Percentiles rank a stretch among this genome's conserved stretches.
phyloP scores from a whole-genome alignment of 2,113 vertebrate species.

The Chaetura pelagica region DNA sequence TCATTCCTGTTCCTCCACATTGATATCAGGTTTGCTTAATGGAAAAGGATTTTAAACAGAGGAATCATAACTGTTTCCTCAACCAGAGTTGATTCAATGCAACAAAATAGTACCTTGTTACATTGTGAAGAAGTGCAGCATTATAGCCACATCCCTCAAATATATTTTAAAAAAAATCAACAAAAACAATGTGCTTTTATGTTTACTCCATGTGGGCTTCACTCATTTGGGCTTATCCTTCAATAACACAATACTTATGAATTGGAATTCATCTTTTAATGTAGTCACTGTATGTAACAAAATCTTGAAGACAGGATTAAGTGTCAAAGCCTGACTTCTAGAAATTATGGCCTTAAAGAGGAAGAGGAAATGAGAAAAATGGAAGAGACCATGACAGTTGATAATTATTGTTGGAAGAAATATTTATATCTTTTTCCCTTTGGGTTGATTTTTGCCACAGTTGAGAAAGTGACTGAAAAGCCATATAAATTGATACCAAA shows the following conservation, averaged over 20 bases:
- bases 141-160: background rate
- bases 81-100: background rate
- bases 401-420: background rate
- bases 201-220: background rate
- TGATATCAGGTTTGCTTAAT: background rate
- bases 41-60: background rate
- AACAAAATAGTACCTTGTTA: background rate
- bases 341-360: background rate
- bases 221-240: background rate
- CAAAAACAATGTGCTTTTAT: background rate
- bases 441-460: background rate
- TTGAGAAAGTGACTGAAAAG: background rate
- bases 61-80: background rate
- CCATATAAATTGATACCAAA: background rate
- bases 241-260: background rate
- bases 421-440: background rate
- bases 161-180: background rate
- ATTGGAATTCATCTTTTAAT: background rate
- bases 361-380: background rate
- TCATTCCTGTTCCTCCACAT: background rate
- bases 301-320: background rate
- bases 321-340: background rate
- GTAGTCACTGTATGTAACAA: background rate
- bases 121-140: background rate
- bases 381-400: background rate